Conservation (phyloP, 2,888 invertebrate species). For the Diaphora mendica region DNA sequence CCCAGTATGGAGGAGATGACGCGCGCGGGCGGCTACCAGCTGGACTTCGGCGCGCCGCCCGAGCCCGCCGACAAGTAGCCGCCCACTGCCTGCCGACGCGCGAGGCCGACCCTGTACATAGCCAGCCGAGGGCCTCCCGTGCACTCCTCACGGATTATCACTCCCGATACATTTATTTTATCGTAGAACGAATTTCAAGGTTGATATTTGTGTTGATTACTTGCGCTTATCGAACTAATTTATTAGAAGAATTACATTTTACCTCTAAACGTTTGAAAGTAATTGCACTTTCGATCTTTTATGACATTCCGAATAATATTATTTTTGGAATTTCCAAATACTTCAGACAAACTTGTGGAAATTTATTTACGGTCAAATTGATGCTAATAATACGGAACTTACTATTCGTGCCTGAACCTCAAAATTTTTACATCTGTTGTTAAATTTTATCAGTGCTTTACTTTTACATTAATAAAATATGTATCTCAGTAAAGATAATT, state of each 20-base stretch:
- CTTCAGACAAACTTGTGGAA: not conserved
- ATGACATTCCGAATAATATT: slow-evolving; percentile 56
- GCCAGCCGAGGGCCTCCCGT: slow-evolving; percentile 48
- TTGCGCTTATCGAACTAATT: slow-evolving; percentile 66
- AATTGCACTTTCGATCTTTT: slow-evolving; percentile 75
- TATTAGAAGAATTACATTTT: slow-evolving; percentile 54
- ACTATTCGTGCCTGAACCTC: too few species aligned
- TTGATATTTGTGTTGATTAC: slow-evolving; percentile 63
- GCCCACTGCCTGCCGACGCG: slow-evolving; percentile 59
- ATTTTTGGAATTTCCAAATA: not conserved
- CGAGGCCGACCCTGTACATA: slow-evolving; percentile 59
- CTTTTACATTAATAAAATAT: not conserved
- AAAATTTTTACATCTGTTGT: not conserved
- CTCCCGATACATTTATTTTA: slow-evolving; percentile 54
- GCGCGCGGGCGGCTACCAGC: slow-evolving; percentile 89
- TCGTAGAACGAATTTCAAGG: slow-evolving; percentile 58
- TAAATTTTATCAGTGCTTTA: not conserved
- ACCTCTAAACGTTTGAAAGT: slow-evolving; percentile 59
- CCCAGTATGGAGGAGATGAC: slow-evolving; percentile 97
- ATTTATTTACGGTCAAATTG: not conserved
- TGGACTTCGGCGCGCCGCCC: slow-evolving; percentile 87
- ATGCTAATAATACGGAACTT: not conserved
- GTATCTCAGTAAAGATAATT: not conserved
- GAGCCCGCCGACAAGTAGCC: slow-evolving; percentile 77
- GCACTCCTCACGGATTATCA: slow-evolving; percentile 46